Percentiles rank a stretch among this genome's conserved stretches.
Evolutionary conservation across 1,140 invertebrate genomes (phyloP).

Genomic region (Panulirus ornatus): DNA sequence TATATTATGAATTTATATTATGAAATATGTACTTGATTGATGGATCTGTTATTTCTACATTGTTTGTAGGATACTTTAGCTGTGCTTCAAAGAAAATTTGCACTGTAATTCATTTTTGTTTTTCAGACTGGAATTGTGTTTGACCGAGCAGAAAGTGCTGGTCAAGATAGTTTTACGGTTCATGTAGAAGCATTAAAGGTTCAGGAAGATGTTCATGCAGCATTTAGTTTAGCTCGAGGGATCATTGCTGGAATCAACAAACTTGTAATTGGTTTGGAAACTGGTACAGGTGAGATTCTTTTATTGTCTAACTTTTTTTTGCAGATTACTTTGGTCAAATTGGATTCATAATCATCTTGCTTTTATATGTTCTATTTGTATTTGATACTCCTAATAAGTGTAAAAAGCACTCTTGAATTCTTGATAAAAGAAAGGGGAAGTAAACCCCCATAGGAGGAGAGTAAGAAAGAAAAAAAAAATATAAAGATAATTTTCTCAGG

Average conservation of each 20-base stretch:
- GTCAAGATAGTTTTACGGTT: conserved; percentile 75
- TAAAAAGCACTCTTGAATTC: too few relatives aligned
- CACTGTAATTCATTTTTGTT: conserved; percentile 4
- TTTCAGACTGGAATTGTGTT: conserved; percentile 77
- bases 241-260: conserved; percentile 84
- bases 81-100: neutral
- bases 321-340: too few relatives aligned
- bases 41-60: too few relatives aligned
- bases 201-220: conserved; percentile 77
- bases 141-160: conserved; percentile 76
- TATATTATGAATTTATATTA: too few relatives aligned
- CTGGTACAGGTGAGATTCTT: conserved; percentile 80
- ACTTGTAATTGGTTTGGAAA: conserved; percentile 84
- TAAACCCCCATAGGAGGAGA: neutral
- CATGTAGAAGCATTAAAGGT: conserved; percentile 77
- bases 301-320: neutral
- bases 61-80: too few relatives aligned
- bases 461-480: neutral
- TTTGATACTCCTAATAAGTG: too few relatives aligned
- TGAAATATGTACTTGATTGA: too few relatives aligned
- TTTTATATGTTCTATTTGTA: too few relatives aligned
- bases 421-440: too few relatives aligned
- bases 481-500: conserved; percentile 76
- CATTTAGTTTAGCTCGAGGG: conserved; percentile 76
- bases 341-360: too few relatives aligned